phyloP scores from a whole-genome alignment of 1,140 invertebrate species.

The Drosophila athabasca region DNA sequence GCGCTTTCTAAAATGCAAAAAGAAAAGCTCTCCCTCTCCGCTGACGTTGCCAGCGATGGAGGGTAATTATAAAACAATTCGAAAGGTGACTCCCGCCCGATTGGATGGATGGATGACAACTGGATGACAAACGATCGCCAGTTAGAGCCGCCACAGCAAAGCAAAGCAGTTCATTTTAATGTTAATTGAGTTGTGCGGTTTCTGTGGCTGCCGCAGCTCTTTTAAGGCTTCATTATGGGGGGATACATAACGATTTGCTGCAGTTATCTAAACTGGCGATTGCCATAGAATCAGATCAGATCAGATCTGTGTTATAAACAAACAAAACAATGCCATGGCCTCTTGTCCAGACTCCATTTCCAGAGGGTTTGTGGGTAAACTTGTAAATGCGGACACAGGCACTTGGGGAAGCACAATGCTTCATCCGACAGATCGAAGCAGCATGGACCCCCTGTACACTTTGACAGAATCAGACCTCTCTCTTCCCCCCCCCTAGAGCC shows the following conservation, averaged over 20 bases:
- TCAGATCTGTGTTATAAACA: not conserved
- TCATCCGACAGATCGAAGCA: no score
- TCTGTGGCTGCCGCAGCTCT: not conserved
- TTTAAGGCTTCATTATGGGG: conserved; percentile 50
- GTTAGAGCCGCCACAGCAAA: conserved; percentile 10
- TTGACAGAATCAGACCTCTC: no score
- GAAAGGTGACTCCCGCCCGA: conserved; percentile 58
- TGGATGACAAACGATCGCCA: conserved; percentile 42
- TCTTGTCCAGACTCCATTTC: no score
- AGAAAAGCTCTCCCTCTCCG: conserved; percentile 34
- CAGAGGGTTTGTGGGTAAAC: no score
- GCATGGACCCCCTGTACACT: no score
- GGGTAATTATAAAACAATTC: conserved; percentile 75
- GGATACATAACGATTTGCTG: conserved; percentile 20
- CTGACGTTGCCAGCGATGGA: not conserved
- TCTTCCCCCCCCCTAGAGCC: conserved; percentile 1
- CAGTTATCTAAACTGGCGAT: conserved; percentile 30
- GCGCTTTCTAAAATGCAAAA: conserved; percentile 71
- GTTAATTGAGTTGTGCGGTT: conserved; percentile 46
- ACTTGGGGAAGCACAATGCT: no score
- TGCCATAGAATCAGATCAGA: conserved; percentile 18
- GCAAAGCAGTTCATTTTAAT: conserved; percentile 28
- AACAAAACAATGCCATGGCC: no score
- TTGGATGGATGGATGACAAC: conserved; percentile 23
- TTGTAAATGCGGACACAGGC: no score